phyloP scores from a whole-genome alignment of 2,888 invertebrate species.

The Xestia c-nigrum region DNA sequence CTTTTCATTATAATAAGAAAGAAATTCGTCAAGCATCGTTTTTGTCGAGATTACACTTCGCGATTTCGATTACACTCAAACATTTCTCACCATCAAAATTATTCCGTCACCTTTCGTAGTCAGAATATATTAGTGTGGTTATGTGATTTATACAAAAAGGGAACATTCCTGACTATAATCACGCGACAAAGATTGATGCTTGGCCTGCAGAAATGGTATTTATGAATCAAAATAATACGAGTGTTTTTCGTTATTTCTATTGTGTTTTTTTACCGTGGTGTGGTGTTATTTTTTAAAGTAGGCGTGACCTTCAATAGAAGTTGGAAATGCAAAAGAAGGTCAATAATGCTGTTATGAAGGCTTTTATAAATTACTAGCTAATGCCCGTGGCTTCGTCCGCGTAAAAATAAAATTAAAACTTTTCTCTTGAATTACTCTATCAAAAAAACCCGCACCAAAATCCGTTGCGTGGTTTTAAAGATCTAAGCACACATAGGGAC shows the following conservation, averaged over 20 bases:
- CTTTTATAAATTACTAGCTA: neutral
- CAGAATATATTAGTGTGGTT: constrained; percentile 58
- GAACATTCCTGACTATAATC: constrained; percentile 57
- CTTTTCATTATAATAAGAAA: neutral
- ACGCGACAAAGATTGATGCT: constrained; percentile 64
- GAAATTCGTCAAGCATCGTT: constrained; percentile 26
- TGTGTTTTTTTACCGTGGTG: constrained; percentile 34
- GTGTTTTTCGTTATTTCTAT: constrained; percentile 10
- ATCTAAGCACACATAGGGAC: too few species aligned
- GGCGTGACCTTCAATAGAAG: neutral
- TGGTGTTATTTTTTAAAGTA: constrained; percentile 13
- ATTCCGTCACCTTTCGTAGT: constrained; percentile 61
- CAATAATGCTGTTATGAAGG: neutral
- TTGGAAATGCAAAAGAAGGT: neutral
- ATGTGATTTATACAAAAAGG: constrained; percentile 60
- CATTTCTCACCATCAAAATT: constrained; percentile 54
- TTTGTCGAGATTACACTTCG: constrained; percentile 18
- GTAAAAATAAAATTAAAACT: too few species aligned
- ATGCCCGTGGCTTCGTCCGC: too few species aligned
- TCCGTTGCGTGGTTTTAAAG: too few species aligned
- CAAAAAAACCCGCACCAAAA: too few species aligned
- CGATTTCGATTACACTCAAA: constrained; percentile 43
- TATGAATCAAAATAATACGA: constrained; percentile 55
- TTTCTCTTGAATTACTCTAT: too few species aligned
- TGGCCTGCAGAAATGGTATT: constrained; percentile 32